Percentiles rank a stretch among this genome's conserved stretches.
Conservation (phyloP, 2,797 vertebrate genomes). For the Gadopsis marmoratus region DNA sequence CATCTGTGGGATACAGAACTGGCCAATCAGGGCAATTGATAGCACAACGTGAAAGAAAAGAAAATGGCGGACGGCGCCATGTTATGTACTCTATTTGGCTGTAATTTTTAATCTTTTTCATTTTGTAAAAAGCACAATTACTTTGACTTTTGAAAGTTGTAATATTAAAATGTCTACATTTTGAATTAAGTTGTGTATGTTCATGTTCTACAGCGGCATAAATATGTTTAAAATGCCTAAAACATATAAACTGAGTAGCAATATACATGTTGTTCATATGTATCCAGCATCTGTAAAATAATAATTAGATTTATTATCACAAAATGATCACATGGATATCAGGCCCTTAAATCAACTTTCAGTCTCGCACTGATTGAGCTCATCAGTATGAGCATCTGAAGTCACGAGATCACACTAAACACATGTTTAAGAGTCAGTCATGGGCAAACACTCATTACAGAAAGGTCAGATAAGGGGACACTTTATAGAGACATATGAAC, state of each 20-base stretch:
- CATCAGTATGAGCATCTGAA: not conserved
- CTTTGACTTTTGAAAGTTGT: not conserved
- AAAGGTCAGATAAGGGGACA: conserved; percentile 24
- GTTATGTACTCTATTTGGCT: conserved; percentile 37
- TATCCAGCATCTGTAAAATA: not conserved
- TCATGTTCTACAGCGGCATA: not conserved
- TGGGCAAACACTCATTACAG: conserved; percentile 7
- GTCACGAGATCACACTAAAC: conserved; percentile 16
- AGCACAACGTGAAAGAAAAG: conserved; percentile 54
- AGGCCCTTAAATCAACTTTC: not conserved
- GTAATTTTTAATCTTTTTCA: not conserved
- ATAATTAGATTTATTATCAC: not conserved
- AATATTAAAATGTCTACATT: not conserved
- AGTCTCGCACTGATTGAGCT: conserved; percentile 9
- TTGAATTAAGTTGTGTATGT: not conserved
- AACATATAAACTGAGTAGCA: not conserved
- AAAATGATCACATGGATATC: not conserved
- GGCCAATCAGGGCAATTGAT: conserved; percentile 57
- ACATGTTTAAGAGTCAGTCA: conserved; percentile 19
- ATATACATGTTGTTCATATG: not conserved
- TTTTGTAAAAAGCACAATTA: conserved; percentile 10
- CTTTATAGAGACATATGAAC: not conserved
- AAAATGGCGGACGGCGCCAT: conserved; percentile 76
- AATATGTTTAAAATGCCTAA: not conserved
- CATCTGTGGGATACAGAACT: conserved; percentile 38